phyloP scores from a whole-genome alignment of 2,797 vertebrate species.

The Sebastes melanostomus region DNA sequence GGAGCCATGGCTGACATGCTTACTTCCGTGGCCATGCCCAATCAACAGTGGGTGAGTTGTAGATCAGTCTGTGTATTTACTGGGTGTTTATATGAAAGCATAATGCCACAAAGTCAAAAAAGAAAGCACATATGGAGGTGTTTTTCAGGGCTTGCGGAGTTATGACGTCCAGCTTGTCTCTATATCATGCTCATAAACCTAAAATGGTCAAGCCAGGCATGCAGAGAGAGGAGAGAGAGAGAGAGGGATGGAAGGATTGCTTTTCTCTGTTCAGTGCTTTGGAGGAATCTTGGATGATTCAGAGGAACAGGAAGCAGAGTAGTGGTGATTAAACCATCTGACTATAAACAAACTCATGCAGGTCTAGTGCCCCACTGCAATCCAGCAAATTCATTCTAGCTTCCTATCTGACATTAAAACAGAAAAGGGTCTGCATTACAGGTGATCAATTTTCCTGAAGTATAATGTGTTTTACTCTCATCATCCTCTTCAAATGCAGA shows the following conservation, averaged over 20 bases:
- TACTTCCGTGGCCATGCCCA: constrained; percentile 89
- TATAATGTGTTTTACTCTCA: background rate
- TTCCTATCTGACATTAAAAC: background rate
- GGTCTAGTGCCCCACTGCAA: constrained; percentile 28
- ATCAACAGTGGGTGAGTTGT: constrained; percentile 88
- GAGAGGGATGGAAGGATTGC: constrained; percentile 18
- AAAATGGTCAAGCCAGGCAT: constrained; percentile 43
- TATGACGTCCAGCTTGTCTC: constrained; percentile 9
- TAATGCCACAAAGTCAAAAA: background rate
- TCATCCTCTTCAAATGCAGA: background rate
- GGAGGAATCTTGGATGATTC: constrained; percentile 71
- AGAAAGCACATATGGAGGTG: constrained; percentile 7
- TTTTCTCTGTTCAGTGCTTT: constrained; percentile 66
- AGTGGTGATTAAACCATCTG: constrained; percentile 67
- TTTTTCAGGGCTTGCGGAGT: constrained; percentile 18
- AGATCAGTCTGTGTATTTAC: constrained; percentile 30
- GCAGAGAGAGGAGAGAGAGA: constrained; percentile 22
- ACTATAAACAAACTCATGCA: constrained; percentile 71
- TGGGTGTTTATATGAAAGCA: constrained; percentile 23
- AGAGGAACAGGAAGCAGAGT: constrained; percentile 58
- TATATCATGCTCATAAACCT: constrained; percentile 33
- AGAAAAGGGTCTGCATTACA: background rate
- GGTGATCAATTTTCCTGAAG: background rate
- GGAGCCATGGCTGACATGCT: constrained; percentile 93
- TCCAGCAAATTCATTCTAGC: background rate